A percentile compares a stretch with the other conserved stretches of the same genome.
phyloP scores from a whole-genome alignment of 2,113 vertebrate genomes.

The Crotalus tigris region DNA sequence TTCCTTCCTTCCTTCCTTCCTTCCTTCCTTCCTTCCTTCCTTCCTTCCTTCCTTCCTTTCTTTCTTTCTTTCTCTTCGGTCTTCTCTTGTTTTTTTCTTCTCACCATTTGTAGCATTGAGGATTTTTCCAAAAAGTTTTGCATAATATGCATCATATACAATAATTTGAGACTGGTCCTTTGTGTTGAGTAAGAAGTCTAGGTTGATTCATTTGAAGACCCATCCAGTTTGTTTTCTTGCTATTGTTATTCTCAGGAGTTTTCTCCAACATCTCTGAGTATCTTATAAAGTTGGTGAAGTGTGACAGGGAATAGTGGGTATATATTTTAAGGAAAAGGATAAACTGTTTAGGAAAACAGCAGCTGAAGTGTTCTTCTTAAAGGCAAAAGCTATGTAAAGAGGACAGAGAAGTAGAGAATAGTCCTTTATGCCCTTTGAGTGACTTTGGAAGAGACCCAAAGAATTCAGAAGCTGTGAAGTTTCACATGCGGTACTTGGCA shows the following conservation, averaged over 20 bases:
- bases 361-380: neutral
- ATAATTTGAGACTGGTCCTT: neutral
- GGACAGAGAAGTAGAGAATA: too few species aligned
- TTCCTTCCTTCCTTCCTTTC: rapidly evolving
- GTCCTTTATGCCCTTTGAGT: neutral
- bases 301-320: neutral
- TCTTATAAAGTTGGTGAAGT: neutral
- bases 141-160: neutral
- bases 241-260: neutral
- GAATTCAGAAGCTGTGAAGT: neutral
- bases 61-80: rapidly evolving
- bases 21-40: too few species aligned
- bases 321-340: neutral
- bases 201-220: neutral
- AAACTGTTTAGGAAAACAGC: neutral
- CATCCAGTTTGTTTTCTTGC: neutral
- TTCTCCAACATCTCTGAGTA: neutral
- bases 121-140: neutral
- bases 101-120: neutral
- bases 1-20: too few species aligned
- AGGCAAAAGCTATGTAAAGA: neutral
- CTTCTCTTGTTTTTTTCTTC: neutral
- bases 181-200: neutral
- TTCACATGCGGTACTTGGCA: neutral
- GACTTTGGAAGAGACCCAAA: neutral